Conservation (phyloP, 2,888 invertebrate genomes). For the Lasioglossum figueresi region DNA sequence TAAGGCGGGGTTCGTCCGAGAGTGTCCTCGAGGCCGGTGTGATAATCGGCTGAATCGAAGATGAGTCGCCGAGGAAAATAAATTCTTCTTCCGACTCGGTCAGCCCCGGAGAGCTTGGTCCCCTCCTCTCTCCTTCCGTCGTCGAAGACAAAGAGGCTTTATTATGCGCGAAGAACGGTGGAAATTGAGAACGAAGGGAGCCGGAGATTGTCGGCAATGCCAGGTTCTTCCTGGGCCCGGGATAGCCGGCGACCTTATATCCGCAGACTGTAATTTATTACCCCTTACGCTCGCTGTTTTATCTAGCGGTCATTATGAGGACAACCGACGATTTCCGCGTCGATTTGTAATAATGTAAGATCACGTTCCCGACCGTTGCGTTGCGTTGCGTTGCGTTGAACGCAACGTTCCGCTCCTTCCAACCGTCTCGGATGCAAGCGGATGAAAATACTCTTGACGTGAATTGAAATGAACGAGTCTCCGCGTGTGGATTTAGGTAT, state of each 20-base stretch:
- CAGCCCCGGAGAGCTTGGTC: neutral
- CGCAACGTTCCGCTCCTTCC: neutral
- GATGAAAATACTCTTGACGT: slow-evolving; percentile 10
- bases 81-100: slow-evolving; percentile 57
- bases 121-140: neutral
- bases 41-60: slow-evolving; percentile 73
- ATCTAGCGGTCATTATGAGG: slow-evolving; percentile 4
- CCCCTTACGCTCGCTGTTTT: slow-evolving; percentile 40
- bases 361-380: neutral
- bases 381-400: neutral
- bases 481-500: neutral
- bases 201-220: slow-evolving; percentile 59
- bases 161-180: slow-evolving; percentile 70
- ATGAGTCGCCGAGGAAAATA: slow-evolving; percentile 64
- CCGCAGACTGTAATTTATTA: slow-evolving; percentile 57
- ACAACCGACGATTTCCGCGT: slow-evolving; percentile 8
- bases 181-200: slow-evolving; percentile 65
- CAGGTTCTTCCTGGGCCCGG: slow-evolving; percentile 30
- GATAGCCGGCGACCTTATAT: slow-evolving; percentile 59
- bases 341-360: slow-evolving; percentile 18
- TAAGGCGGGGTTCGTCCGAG: slow-evolving; percentile 37
- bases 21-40: slow-evolving; percentile 54
- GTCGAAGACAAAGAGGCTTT: slow-evolving; percentile 69
- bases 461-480: neutral
- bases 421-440: neutral